Base-by-base conservation (phyloP, 2,113 vertebrate genomes). In the Thunnus maccoyii region DNA sequence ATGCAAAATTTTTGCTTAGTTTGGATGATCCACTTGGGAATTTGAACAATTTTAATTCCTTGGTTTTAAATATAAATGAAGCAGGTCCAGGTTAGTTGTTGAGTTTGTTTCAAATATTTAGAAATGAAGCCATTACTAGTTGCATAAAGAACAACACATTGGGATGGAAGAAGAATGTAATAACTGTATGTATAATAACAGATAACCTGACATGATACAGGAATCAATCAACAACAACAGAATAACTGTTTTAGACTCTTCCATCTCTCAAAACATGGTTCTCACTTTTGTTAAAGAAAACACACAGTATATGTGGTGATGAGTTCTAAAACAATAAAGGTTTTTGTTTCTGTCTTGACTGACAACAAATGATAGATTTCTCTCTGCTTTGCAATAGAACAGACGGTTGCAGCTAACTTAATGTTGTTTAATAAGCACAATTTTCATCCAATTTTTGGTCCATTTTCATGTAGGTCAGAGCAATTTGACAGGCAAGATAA, bases 21-120 rank as follows among this genome's bases (percentile, higher is more conserved):
- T 82, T 7, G 30, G 65, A 55, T 30, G 60, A 83, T 88, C 75
- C 76, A 79, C 5, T 1, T 18, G 76, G 76, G 76, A 83, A 78
- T 88, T 76, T 81, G 5, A 78, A 76, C 46, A n/a, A 83, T 83
- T 86, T 70, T 17, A 79, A 85, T 82, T 73, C 46, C 67, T 74
- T 13, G 52, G 74, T 60, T 73, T 30, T 48, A 58, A 73, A 47
- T 32, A 15, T 69, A 76, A 80, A 85, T 62, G 75, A 18, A 76
- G 56, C 44, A 4, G 46, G 32, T 76, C 5, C n/a, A 15, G 44
- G 79, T 82, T 47, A n/a, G 50, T 57, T 51, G 55, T 30, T 61
- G 69, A 55, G 61, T 17, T 66, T 56, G 27, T 76, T 80, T 48
- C 5, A 46, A 44, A 61, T 20, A 64, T 66, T 64, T 51, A 58